Base-by-base conservation (phyloP, 2,888 invertebrate genomes). In the Drosophila incognita region DNA sequence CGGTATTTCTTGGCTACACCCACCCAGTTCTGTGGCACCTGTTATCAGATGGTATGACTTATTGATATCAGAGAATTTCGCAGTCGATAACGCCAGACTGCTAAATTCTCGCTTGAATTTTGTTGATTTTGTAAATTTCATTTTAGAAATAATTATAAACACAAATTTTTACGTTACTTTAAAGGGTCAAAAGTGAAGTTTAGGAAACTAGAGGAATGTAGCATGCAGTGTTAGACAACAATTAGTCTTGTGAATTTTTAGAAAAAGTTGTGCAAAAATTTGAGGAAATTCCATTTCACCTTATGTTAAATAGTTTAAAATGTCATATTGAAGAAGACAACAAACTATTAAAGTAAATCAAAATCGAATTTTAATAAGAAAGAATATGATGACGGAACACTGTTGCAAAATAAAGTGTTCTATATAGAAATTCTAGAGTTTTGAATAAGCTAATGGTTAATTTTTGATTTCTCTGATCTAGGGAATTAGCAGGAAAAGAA, bases 201-300 rank as follows among this genome's bases (percentile, higher is more conserved):
- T 11, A 49, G 10, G 18, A 27, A 49, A 49, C 49, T 49, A 49
- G 18, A 27, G 27, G 18, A 49, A 49, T 49, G 24, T 49, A 18
- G 46, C 46, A 46, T 46, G 46, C 46, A 46, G 15, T 46, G 46
- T 24, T 46, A 46, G 21, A 46, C 24, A 33, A 33, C 33, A 33
- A 33, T 15, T 46, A 24, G 15, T 46, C 46, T 46, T 24, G 24
- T 24, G 46, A 24, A 46, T 46, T 46, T 24, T 15, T 24, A 15
- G 15, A 15, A 46, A 15, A 46, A 24, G 8, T 46, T 46, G 24
- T 46, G 46, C 24, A 46, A 7, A 46, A 24, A 46, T 46, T 46
- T 46, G 4, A 15, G 21, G 4, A 46, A 46, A 15, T 46, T 24
- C 15, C 24, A 24, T 46, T 24, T 46, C 24, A 46, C 7, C 13